Evolutionary conservation across 2,113 vertebrate species (phyloP).

Genomic region (Daphoenositta chrysoptera): DNA sequence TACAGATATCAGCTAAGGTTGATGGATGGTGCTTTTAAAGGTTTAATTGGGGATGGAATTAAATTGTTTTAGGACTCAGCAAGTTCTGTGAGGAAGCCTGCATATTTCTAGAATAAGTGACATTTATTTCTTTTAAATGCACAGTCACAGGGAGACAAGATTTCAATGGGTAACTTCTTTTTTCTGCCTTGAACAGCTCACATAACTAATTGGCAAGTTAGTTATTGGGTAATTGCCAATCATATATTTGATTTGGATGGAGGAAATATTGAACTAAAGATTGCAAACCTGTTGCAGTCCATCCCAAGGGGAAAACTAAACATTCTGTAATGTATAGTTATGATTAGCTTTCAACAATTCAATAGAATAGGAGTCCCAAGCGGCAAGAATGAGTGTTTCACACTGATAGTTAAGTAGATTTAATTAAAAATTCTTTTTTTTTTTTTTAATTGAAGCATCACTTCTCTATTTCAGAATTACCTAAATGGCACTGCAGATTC

Average conservation of each 20-base stretch:
- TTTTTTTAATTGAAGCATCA: background rate
- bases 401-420: background rate
- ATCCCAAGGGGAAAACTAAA: constrained; percentile 17
- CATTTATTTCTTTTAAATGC: constrained; percentile 59
- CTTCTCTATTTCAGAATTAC: background rate
- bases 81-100: constrained; percentile 14
- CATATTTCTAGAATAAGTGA: constrained; percentile 46
- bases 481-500: background rate
- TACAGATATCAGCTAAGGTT: background rate
- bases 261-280: constrained; percentile 22
- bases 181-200: background rate
- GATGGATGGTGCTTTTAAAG: constrained; percentile 56
- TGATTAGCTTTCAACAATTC: constrained; percentile 27
- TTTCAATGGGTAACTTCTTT: background rate
- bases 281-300: background rate
- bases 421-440: background rate
- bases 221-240: constrained; percentile 40
- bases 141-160: constrained; percentile 4
- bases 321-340: constrained; percentile 29
- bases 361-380: background rate
- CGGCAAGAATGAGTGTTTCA: background rate
- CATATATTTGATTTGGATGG: constrained; percentile 12
- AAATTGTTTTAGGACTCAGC: constrained; percentile 46
- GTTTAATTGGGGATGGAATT: constrained; percentile 52
- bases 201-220: constrained; percentile 20